Conservation (phyloP, 2,888 invertebrate genomes). For the Neocrepidodera transversa region DNA sequence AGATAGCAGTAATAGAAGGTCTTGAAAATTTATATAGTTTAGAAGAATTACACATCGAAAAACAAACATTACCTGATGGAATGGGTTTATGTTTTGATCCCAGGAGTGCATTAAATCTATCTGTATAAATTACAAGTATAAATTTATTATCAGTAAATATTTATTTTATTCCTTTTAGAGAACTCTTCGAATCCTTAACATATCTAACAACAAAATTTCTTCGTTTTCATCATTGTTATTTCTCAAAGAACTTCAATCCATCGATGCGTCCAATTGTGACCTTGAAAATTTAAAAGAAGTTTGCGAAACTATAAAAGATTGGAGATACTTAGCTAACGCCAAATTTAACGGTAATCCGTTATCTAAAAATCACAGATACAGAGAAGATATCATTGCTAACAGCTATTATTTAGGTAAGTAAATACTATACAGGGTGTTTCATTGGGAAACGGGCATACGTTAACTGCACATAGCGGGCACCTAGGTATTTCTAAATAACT, state of each 20-base stretch:
- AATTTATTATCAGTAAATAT: not conserved
- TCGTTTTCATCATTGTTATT: conserved; percentile 64
- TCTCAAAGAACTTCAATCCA: conserved; percentile 63
- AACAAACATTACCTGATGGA: conserved; percentile 65
- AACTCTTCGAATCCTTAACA: conserved; percentile 66
- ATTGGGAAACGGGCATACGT: too few species aligned
- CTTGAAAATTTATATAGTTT: conserved; percentile 67
- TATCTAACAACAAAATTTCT: conserved; percentile 69
- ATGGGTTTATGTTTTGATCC: conserved; percentile 74
- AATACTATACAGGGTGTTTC: too few species aligned
- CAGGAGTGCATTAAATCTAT: conserved; percentile 65
- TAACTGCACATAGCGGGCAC: too few species aligned
- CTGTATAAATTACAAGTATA: conserved; percentile 57
- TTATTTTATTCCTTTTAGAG: too few species aligned
- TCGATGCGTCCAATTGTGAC: conserved; percentile 68
- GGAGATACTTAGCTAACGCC: conserved; percentile 65
- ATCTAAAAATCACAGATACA: conserved; percentile 68
- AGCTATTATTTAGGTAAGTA: conserved; percentile 66
- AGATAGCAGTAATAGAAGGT: conserved; percentile 74
- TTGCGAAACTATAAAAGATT: conserved; percentile 64
- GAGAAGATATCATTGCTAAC: conserved; percentile 71
- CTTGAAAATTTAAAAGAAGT: conserved; percentile 65
- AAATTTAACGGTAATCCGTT: conserved; percentile 72
- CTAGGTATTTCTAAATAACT: too few species aligned
- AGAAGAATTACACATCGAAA: conserved; percentile 73